phyloP scores from a whole-genome alignment of 53 echinoderm and acorn worm genomes.

The Holothuria scabra region DNA sequence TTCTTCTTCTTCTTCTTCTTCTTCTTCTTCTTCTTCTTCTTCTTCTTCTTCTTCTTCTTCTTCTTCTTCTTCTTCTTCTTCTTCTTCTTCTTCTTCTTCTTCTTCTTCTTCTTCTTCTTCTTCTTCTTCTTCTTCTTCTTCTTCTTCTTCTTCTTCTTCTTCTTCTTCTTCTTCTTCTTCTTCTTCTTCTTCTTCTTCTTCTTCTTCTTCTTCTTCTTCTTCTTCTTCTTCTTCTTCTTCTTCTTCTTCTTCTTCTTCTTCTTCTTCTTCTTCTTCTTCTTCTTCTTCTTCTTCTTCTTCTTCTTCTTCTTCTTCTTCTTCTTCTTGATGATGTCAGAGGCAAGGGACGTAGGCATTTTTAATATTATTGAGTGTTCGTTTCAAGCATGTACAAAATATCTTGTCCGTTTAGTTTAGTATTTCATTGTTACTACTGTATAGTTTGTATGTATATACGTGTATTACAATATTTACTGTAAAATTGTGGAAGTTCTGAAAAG shows the following conservation, averaged over 20 bases:
- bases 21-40: neutral
- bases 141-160: neutral
- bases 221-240: neutral
- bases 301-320: too few species aligned
- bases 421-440: too few species aligned
- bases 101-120: neutral
- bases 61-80: neutral
- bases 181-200: neutral
- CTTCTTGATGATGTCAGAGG: too few species aligned
- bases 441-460: too few species aligned
- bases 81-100: neutral
- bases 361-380: too few species aligned
- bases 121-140: neutral
- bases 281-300: neutral
- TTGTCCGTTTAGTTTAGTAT: too few species aligned
- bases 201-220: neutral
- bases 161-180: neutral
- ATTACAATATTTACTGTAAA: too few species aligned
- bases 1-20: neutral
- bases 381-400: too few species aligned
- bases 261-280: neutral
- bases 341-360: too few species aligned
- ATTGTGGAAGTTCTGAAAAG: too few species aligned
- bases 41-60: neutral
- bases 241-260: neutral